These are phyloP conservation scores for Gymnodraco acuticeps DNA, from an alignment of 2,797 vertebrate genomes.

Conservation along the genomic window DNA sequence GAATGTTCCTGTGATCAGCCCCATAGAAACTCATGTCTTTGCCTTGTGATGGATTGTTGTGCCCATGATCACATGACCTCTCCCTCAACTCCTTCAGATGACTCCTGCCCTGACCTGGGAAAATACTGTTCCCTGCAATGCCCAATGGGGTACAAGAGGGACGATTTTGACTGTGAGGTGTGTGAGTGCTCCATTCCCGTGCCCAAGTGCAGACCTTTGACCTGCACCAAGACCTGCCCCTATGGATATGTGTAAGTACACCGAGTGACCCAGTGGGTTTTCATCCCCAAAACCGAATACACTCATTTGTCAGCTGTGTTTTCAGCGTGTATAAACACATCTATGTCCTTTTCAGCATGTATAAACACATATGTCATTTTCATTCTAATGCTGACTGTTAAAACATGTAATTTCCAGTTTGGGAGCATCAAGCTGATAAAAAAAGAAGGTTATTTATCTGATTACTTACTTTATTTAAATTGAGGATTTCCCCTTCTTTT, in stretches of 20 bases:
- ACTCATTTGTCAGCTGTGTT: constrained; percentile 36
- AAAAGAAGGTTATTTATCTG: too few relatives aligned
- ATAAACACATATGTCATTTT: too few relatives aligned
- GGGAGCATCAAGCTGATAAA: too few relatives aligned
- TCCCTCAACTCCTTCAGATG: constrained; percentile 80
- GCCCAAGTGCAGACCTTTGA: constrained; percentile 82
- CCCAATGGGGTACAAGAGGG: constrained; percentile 82
- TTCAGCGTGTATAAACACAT: constrained; percentile 8
- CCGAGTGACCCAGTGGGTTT: constrained; percentile 15
- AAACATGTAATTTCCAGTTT: too few relatives aligned
- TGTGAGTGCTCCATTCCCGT: constrained; percentile 82
- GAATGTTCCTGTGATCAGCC: constrained; percentile 45
- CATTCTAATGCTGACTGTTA: too few relatives aligned
- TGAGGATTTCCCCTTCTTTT: too few relatives aligned
- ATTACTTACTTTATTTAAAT: too few relatives aligned
- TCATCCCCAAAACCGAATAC: background rate
- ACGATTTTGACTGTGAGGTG: constrained; percentile 85
- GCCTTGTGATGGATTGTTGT: constrained; percentile 57
- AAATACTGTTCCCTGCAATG: constrained; percentile 84
- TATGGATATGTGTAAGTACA: constrained; percentile 87
- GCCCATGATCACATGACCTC: constrained; percentile 47
- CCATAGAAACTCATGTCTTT: constrained; percentile 23
- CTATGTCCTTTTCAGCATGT: constrained; percentile 16
- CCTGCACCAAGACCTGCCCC: constrained; percentile 87
- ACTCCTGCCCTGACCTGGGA: constrained; percentile 84